Evolutionary conservation across 2,888 invertebrate species (phyloP).

Genomic region (Volucella zonaria): DNA sequence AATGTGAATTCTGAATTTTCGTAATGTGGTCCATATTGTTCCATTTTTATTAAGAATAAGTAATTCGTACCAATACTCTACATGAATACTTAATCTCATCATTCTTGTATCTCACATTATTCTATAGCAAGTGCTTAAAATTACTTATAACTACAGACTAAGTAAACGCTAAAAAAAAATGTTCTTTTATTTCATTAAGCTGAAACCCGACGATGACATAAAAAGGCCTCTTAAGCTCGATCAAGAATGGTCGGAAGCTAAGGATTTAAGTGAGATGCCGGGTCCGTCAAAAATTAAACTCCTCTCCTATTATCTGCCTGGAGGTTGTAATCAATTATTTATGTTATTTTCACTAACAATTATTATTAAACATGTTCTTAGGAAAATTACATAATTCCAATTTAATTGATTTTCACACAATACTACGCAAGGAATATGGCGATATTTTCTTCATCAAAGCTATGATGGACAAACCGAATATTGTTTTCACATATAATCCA

Average conservation of each 20-base stretch:
- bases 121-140: no score
- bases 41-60: no score
- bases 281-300: conserved; percentile 77
- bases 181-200: not conserved
- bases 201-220: not conserved
- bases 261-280: conserved; percentile 76
- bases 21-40: no score
- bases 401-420: conserved; percentile 77
- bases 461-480: conserved; percentile 78
- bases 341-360: not conserved
- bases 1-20: no score
- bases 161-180: no score
- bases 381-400: conserved; percentile 77
- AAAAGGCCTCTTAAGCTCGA: conserved; percentile 47
- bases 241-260: conserved; percentile 78
- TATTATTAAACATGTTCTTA: conserved; percentile 25
- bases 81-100: no score
- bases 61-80: no score
- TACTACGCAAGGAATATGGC: conserved; percentile 80
- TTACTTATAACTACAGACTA: no score
- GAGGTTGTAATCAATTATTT: conserved; percentile 75
- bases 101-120: no score
- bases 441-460: conserved; percentile 82
- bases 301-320: conserved; percentile 77
- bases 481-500: conserved; percentile 84